Evolutionary conservation across 2,797 vertebrate species (phyloP), one percentile per base, ranked within the genome.

Genomic region (Anguilla marmorata): DNA sequence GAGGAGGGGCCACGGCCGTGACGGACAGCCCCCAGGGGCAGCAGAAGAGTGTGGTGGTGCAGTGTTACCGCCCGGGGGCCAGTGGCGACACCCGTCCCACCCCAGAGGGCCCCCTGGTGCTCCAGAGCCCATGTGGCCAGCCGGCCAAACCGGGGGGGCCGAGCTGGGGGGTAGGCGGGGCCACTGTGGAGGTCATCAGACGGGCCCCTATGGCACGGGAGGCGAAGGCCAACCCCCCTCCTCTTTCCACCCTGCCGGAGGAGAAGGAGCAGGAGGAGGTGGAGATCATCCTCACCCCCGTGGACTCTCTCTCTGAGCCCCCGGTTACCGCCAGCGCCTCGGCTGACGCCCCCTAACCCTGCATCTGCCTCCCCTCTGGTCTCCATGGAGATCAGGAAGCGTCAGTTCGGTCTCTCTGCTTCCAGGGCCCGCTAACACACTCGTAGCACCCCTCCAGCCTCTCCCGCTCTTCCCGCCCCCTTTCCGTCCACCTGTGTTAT

Each of bases 101-200:
- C 0, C 37, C 86, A 0, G 11, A 74, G 0, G 93, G 93, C 48
- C 27, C 87, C 82, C 88, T 95, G 87, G 83, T 95, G 12, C 90
- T 95, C 69, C 94, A 92, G 79, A 90, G 90, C 3, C 30, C 88
- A 87, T 0, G 90, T 54, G 21, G 58, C 63, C 21, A 91, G 56
- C 83, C 52, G 8, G 48, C 72, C 12, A 89, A 86, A 19, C 3
- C 30, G 12, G 79, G n/a, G 30, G 30, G 76, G 58, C 79, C 88
- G 7, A 48, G 58, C 58, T 91, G 86, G 86, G 95, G 96, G 87
- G 86, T 93, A 89, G 88, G 93, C 92, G 85, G 93, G 14, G 93
- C 92, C 0, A 94, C 94, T 93, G 96, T 95, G 69, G 94, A 95
- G 89, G 95, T 97, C 19, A 97, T 97, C 90, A 94, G 95, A 93